A percentile compares a stretch with the other conserved stretches of the same genome.
Conservation (phyloP, 2,797 vertebrate species). For the Enteromius fasciolatus region DNA sequence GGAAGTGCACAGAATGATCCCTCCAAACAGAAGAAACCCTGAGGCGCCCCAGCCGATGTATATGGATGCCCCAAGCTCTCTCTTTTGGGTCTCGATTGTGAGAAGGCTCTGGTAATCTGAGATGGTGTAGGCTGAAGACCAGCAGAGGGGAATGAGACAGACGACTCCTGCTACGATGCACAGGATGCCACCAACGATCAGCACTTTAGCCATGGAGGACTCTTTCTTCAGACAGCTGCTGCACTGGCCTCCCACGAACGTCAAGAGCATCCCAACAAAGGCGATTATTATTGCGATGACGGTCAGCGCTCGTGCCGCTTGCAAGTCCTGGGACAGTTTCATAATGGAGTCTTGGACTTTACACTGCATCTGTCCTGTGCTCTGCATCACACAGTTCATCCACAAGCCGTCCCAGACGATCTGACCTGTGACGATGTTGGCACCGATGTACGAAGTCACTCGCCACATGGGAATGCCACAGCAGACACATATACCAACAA, state of each 20-base stretch:
- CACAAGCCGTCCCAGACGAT: constrained; percentile 82
- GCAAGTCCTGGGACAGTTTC: constrained; percentile 71
- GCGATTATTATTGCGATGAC: constrained; percentile 74
- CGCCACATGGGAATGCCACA: constrained; percentile 81
- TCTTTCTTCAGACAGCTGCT: constrained; percentile 74
- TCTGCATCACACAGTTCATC: constrained; percentile 84
- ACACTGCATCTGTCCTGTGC: constrained; percentile 84
- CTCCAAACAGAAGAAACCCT: constrained; percentile 60
- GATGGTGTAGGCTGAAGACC: constrained; percentile 60
- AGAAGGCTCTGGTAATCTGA: constrained; percentile 53
- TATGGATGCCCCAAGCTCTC: constrained; percentile 62
- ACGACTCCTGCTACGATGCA: constrained; percentile 63
- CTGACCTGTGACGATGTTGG: constrained; percentile 81
- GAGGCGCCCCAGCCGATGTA: constrained; percentile 66
- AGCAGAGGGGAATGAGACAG: constrained; percentile 62
- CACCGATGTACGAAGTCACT: constrained; percentile 75
- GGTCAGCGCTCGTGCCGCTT: constrained; percentile 74
- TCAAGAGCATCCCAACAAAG: constrained; percentile 73
- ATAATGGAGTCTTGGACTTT: constrained; percentile 71
- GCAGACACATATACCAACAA: constrained; percentile 69
- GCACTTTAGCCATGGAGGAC: constrained; percentile 67
- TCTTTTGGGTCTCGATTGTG: constrained; percentile 51
- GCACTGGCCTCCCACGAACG: constrained; percentile 76
- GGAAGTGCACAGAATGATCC: constrained; percentile 62
- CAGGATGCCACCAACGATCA: constrained; percentile 73